Base-by-base conservation (phyloP, 2,888 invertebrate species). In the Lepidocyrtinus sp. region DNA sequence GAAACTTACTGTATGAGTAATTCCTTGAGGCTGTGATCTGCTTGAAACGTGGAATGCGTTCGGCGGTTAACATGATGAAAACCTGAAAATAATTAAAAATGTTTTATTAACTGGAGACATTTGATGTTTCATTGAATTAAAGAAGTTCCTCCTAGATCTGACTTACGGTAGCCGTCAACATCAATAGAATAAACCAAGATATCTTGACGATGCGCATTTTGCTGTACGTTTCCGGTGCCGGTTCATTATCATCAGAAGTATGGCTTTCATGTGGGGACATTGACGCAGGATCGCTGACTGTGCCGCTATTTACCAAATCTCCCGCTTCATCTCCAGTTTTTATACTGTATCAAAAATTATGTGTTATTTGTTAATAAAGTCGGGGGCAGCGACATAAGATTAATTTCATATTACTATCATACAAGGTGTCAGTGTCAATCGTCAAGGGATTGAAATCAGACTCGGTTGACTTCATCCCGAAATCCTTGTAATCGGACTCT, bases 121-220 rank as follows among this genome's bases (percentile, higher is more conserved):
- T n/a, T 62, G 9, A 62, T 21, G 2, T 69, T 45, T 19, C 45
- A 75, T 61, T 19, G 15, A 59, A 55, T 50, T 36, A 19, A 19
- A 70, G 26, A 62, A n/a, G n/a, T n/a, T n/a, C n/a, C n/a, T n/a
- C n/a, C n/a, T n/a, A n/a, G n/a, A n/a, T n/a, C n/a, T n/a, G n/a
- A 80, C 76, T 85, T 82, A 85, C 85, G 1, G 84, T 83, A 62
- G 83, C 78, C 1, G 36, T 72, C 1, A 85, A 55, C 59, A 85
- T 85, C 17, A 82, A 25, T 1, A 69, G 9, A 1, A 81, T n/a
- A n/a, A n/a, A n/a, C n/a, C n/a, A n/a, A n/a, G n/a, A n/a, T n/a
- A n/a, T n/a, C n/a, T n/a, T 77, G 2, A 86, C 21, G 21, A 85
- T 62, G 5, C 36, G 62, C 19, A 86, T 84, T 72, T 86, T 86